These are phyloP conservation scores for Scaptomyza tumidula DNA, from an alignment of 2,888 invertebrate species.

Conservation along the genomic window DNA sequence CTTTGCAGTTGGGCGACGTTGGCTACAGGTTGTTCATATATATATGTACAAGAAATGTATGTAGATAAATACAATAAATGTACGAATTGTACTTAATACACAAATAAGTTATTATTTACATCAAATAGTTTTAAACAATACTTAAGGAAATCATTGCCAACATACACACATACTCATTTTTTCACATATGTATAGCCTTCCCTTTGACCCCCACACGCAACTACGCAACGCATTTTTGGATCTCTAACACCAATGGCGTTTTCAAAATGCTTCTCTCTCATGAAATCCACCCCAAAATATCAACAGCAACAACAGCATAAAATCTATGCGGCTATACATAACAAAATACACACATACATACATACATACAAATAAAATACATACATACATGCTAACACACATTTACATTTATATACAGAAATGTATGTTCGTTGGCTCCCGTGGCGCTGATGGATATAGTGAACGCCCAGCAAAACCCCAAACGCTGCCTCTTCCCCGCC, in stretches of 20 bases:
- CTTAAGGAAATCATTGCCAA: neutral
- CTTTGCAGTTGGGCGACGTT: slow-evolving; percentile 58
- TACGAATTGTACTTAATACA: neutral
- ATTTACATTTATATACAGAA: neutral
- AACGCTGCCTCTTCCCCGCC: slow-evolving; percentile 19
- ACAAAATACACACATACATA: slow-evolving; percentile 5
- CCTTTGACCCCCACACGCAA: slow-evolving; percentile 31
- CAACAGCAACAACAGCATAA: slow-evolving; percentile 42
- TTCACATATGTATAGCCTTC: slow-evolving; percentile 3
- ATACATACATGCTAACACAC: slow-evolving; percentile 8
- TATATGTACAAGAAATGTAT: neutral
- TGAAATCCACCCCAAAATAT: slow-evolving; percentile 66
- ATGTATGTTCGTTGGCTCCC: slow-evolving; percentile 25
- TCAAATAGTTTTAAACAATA: neutral
- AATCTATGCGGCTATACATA: slow-evolving; percentile 50
- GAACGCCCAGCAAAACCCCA: slow-evolving; percentile 43
- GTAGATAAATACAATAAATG: neutral
- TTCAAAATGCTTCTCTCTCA: slow-evolving; percentile 37
- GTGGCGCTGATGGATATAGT: slow-evolving; percentile 56
- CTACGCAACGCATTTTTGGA: slow-evolving; percentile 47
- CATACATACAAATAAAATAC: too few species aligned
- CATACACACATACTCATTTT: neutral
- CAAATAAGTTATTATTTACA: neutral
- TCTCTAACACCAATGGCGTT: slow-evolving; percentile 56
- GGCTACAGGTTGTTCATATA: neutral